Evolutionary conservation across 64 coral and sea anemone genomes (phyloP), one percentile per base, ranked within the genome.

Genomic region (Acropora yongei): DNA sequence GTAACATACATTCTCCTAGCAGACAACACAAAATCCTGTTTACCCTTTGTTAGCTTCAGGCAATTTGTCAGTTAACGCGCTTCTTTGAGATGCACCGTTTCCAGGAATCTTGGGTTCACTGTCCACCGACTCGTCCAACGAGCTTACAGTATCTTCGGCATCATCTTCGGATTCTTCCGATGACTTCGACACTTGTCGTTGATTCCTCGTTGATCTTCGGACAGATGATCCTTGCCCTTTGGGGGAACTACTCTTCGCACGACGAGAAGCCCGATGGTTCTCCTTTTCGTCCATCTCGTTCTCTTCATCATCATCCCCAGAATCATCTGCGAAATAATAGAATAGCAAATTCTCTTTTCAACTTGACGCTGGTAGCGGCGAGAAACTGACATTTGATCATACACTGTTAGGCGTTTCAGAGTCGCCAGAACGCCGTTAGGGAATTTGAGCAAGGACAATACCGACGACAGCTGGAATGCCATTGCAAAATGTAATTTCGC

Each of bases 171-270:
- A 71, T 14, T 85, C 17, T 85, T 85, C 82, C 13, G 82, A 47
- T 69, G 82, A 20, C 16, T 14, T n/a, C 17, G 82, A 47, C 14
- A 71, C 17, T 1, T 45, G 17, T 49, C 82, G 46, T 5, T 69
- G 82, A 71, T 71, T 85, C 44, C 82, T 85, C 63, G 82, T 71
- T 10, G 82, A 85, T 71, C 41, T 71, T 30, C 65, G 44, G 39
- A 65, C 9, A 11, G 82, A 16, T 4, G 40, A 45, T 66, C 18
- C 40, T 41, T 39, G 18, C 7, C 16, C 20, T 68, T 20, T 30
- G 16, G 16, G 17, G 8, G 12, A 65, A 69, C 82, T 39, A 12
- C 53, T n/a, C 20, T 5, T 63, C 51, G 60, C 63, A 3, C 79
- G 51, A 14, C 4, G 18, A 13, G 79, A 44, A 3, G 5, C 47